Evolutionary conservation across 2,797 vertebrate genomes (phyloP).

Genomic region (Heteromormyrus szaboi): DNA sequence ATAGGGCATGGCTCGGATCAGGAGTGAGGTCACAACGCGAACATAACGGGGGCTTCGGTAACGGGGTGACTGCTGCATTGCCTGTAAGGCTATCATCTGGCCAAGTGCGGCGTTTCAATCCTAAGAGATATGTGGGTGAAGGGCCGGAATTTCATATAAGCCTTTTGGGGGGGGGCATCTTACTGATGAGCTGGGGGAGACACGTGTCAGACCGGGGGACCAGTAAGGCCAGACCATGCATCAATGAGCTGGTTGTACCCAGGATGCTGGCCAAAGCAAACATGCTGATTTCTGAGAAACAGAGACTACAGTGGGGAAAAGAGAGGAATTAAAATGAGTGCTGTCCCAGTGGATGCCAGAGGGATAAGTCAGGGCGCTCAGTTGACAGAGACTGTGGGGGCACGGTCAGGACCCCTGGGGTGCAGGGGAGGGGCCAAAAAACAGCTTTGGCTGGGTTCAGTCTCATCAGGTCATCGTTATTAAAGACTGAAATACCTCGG

Average conservation of each 20-base stretch:
- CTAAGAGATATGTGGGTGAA: not conserved
- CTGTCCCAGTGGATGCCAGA: slow-evolving; percentile 13
- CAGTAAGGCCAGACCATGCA: not conserved
- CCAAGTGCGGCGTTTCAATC: not conserved
- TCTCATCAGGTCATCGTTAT: not conserved
- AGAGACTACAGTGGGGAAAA: not conserved
- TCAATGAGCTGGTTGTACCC: slow-evolving; percentile 25
- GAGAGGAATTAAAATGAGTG: not conserved
- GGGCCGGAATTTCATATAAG: slow-evolving; percentile 35
- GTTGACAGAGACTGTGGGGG: slow-evolving; percentile 27
- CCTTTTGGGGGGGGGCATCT: not conserved
- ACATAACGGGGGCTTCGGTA: slow-evolving; percentile 27
- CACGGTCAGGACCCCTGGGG: not conserved
- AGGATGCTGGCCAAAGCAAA: slow-evolving; percentile 4
- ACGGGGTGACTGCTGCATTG: not conserved
- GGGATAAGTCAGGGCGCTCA: slow-evolving; percentile 39
- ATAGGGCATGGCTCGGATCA: slow-evolving; percentile 51
- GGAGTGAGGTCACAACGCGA: slow-evolving; percentile 38
- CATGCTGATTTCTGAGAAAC: slow-evolving; percentile 10
- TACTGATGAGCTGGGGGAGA: not conserved
- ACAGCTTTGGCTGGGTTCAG: slow-evolving; percentile 14
- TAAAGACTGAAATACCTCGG: not conserved
- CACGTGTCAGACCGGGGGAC: slow-evolving; percentile 6
- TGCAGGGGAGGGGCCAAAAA: not conserved
- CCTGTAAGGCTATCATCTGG: not conserved